These are phyloP conservation scores for Elmis aenea DNA, from an alignment of 2,888 invertebrate genomes.

Conservation along the genomic window DNA sequence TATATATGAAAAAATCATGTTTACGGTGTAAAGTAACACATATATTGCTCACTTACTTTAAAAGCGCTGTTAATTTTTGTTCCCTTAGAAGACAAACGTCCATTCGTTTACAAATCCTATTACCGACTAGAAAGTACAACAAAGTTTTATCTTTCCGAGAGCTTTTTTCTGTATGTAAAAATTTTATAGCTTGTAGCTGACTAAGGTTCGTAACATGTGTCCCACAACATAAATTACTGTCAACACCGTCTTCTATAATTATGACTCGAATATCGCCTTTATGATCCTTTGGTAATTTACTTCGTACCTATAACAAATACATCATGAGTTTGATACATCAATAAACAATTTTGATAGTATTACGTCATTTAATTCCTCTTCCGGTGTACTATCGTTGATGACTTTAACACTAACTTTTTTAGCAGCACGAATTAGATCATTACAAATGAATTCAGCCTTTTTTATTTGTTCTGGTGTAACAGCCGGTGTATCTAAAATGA, in stretches of 20 bases:
- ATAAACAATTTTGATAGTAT: constrained; percentile 4
- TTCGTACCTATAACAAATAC: background rate
- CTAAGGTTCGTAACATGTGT: constrained; percentile 76
- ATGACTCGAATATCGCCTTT: constrained; percentile 71
- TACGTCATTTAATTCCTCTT: constrained; percentile 38
- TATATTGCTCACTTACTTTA: constrained; percentile 69
- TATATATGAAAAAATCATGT: too few relatives aligned
- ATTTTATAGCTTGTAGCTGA: constrained; percentile 62
- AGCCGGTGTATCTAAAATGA: constrained; percentile 50
- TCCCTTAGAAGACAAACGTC: constrained; percentile 62
- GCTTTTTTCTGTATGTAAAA: constrained; percentile 66
- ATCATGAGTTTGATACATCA: too few relatives aligned
- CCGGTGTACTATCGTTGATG: constrained; percentile 62
- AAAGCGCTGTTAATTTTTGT: constrained; percentile 58
- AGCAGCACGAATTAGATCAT: constrained; percentile 62
- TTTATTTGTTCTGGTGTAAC: constrained; percentile 51
- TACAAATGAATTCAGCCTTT: constrained; percentile 59
- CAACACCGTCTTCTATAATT: constrained; percentile 68
- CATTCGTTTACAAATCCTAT: constrained; percentile 60
- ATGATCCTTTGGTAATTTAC: constrained; percentile 67
- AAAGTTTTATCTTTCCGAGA: constrained; percentile 62
- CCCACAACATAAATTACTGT: constrained; percentile 83
- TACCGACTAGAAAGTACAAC: constrained; percentile 68
- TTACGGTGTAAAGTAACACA: too few relatives aligned
- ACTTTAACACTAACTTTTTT: constrained; percentile 60